Base-by-base conservation (phyloP, 2,888 invertebrate genomes). In the Cataglyphis rosenhaueri region DNA sequence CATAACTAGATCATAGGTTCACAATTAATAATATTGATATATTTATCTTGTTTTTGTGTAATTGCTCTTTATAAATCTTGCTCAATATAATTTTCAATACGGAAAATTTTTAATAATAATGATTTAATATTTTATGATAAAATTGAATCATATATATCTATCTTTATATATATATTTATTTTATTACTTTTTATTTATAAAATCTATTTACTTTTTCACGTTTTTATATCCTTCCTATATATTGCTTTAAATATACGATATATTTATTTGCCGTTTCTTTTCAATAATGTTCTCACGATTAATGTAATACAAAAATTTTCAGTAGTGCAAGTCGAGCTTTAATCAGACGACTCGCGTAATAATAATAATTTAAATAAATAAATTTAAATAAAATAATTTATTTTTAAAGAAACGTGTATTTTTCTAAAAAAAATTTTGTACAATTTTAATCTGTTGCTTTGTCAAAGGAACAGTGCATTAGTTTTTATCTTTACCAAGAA, bases 31-130 rank as follows among this genome's bases (percentile, higher is more conserved):
- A 21, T 18, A 44, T 32, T 41, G 21, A n/a, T 25, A 48, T 18
- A 48, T 48, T 75, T 9, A 9, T 41, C 10, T 29, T 18, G 15
- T 44, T 78, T 68, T 52, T 64, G 25, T 64, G 25, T 0, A 32
- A 4, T 41, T 65, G 52, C 18, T 66, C 3, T 38, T 1, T 41
- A n/a, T 12, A 15, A 12, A 25, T 15, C 25, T 68, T 29, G 32
- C 21, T 15, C 25, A 38, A 66, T 65, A 62, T 32, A 38, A 52
- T 15, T 59, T 68, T 78, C n/a, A 15, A 12, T 41, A 66, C 32
- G 2, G 8, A 41, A 41, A 25, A 21, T 32, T n/a, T 78, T 57
- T 9, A 12, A n/a, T 55, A 32, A 10, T 48, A 61, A 44, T 61
- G 1, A 18, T 48, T 32, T 10, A 18, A n/a, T 64, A 52, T 52